Base-by-base conservation (phyloP, 2,797 vertebrate species). In the Sebastiscus tertius region DNA sequence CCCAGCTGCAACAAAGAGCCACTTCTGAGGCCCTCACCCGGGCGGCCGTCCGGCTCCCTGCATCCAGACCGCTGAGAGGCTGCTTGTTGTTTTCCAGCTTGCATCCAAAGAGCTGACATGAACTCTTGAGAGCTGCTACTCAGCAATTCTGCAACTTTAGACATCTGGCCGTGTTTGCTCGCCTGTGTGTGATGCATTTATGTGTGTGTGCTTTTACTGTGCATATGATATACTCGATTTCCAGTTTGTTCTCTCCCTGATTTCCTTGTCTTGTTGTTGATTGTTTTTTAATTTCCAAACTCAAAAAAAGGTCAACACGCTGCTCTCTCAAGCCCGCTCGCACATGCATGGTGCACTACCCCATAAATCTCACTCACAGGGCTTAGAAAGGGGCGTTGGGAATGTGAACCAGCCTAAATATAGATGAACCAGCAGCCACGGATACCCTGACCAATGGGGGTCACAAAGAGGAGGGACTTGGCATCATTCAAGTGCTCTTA, bases 351-450 rank as follows among this genome's bases (percentile, higher is more conserved):
- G 65, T 67, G 75, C 86, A 83, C 89, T 89, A 85, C 86, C 81
- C 85, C 92, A 92, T 96, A 94, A 93, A 95, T 96, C 93, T 93
- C 78, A 87, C 87, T 93, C 90, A 84, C 81, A 62, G 80, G 90
- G 93, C 93, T 93, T 91, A 88, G 93, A 87, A 91, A 85, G 90
- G 90, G 88, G 89, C 81, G 92, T 94, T 85, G 92, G 92, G 94
- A 95, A 96, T 96, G 94, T 92, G 94, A 94, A 93, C 92, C 87
- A 78, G 69, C 81, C 93, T 95, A 95, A 95, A 96, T 95, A 94
- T 96, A 96, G 95, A 86, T 83, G 85, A 90, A 91, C 90, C 86
- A 89, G 90, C 89, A 89, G 94, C 84, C 91, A 95, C 91, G 77
- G 93, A 95, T 95, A 94, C 88, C 87, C 85, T 87, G 84, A 90